These are phyloP conservation scores for Redunca redunca DNA, from an alignment of 2,113 vertebrate species.

Conservation along the genomic window DNA sequence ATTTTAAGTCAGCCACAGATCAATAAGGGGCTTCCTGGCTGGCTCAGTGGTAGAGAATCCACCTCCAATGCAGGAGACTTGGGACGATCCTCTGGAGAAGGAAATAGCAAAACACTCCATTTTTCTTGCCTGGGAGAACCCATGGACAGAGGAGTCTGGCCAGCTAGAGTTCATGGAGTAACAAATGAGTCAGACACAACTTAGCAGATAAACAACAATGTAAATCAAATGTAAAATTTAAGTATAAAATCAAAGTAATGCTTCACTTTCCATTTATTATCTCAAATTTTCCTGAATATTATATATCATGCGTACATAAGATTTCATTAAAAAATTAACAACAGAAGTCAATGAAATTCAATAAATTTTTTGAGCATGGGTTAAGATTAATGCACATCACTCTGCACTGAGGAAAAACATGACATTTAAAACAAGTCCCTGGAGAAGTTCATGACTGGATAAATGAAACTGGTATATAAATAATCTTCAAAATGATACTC, in stretches of 20 bases:
- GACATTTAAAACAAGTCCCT: neutral
- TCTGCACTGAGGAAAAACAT: neutral
- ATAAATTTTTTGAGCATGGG: neutral
- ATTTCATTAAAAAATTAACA: neutral
- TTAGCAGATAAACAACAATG: neutral
- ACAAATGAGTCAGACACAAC: neutral
- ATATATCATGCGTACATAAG: neutral
- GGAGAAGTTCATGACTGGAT: neutral
- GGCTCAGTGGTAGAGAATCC: neutral
- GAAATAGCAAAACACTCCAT: neutral
- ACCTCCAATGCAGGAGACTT: neutral
- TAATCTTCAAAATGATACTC: neutral
- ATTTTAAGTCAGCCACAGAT: neutral
- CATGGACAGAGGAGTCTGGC: neutral
- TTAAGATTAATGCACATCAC: neutral
- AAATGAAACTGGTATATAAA: neutral
- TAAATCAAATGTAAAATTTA: neutral
- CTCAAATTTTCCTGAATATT: neutral
- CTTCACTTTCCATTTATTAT: neutral
- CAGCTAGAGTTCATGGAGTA: neutral
- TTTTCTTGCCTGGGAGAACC: neutral
- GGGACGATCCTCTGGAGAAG: neutral
- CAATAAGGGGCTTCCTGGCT: neutral
- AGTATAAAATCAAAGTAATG: neutral
- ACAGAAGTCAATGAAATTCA: neutral